Base-by-base conservation (phyloP, 2,113 vertebrate species). In the Anhinga rufa region DNA sequence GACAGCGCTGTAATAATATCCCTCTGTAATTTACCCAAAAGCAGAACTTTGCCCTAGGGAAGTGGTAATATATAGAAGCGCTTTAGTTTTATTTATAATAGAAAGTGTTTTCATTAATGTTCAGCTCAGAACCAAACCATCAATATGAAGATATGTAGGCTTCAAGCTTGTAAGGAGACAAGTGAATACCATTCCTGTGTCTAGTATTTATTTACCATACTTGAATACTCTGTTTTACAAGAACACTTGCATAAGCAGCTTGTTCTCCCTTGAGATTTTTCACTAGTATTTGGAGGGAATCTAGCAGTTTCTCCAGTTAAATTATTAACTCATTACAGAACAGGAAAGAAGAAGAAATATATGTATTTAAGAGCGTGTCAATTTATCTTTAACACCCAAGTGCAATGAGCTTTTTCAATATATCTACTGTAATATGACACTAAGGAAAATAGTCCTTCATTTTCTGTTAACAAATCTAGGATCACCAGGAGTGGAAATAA, bases 221-320 rank as follows among this genome's bases (percentile, higher is more conserved):
- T 95, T 94, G 46, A 97, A 78, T 94, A 96, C 16, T 74, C 86
- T 96, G 65, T 93, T 97, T 96, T 95, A 79, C 15, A 34, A 86
- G 84, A 96, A 87, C 57, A 88, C 82, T 93, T 96, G 81, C 71
- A 82, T 90, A 93, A 97, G 83, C 58, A 93, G 74, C 62, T 95
- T 69, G 57, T 88, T 97, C 89, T 93, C 96, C 95, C 97, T 82
- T 88, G 96, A 96, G 96, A 88, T 83, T 98, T 98, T 96, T 42
- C 60, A 75, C 49, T 55, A 79, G 93, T 90, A 55, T 84, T 90
- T 88, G 57, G 55, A 94, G 70, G 81, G 65, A 96, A 88, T 91
- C 58, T 97, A 94, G 95, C 86, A 85, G 88, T 97, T 96, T 92
- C 82, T 94, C 78, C 88, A 89, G 83, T 96, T 97, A 97, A 97